Evolutionary conservation across 2,113 vertebrate genomes (phyloP).

Genomic region (Pseudopodoces humilis): DNA sequence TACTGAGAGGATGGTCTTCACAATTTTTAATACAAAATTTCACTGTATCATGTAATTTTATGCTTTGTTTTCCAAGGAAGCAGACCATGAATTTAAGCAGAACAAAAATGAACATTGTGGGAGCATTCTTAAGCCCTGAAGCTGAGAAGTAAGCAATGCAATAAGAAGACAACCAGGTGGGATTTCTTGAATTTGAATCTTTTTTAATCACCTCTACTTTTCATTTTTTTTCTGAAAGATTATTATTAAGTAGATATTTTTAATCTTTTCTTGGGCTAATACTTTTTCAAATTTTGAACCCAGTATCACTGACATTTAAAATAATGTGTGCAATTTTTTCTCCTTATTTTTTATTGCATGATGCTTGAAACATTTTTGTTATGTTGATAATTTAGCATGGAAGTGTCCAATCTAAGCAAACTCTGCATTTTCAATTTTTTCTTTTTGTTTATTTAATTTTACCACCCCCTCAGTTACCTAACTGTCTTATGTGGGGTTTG

Average conservation of each 20-base stretch:
- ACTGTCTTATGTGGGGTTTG: background rate
- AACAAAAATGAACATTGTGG: background rate
- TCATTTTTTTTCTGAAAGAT: background rate
- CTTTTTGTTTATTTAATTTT: background rate
- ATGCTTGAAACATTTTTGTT: background rate
- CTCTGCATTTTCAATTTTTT: background rate
- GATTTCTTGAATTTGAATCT: background rate
- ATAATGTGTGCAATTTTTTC: rapidly evolving
- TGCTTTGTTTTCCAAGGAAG: background rate
- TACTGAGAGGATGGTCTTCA: background rate
- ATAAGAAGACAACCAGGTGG: background rate
- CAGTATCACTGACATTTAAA: background rate
- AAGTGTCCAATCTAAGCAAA: background rate
- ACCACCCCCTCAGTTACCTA: background rate
- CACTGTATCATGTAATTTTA: background rate
- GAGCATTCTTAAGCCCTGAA: background rate
- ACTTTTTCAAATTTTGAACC: background rate
- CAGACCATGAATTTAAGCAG: background rate
- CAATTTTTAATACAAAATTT: background rate
- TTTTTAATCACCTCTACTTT: background rate
- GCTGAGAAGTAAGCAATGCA: background rate
- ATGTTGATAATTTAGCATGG: background rate
- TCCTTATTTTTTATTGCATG: background rate
- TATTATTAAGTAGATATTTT: background rate
- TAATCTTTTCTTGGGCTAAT: background rate